These are phyloP conservation scores for Paradoxurus hermaphroditus DNA, from an alignment of 2,113 vertebrate genomes.

Conservation along the genomic window DNA sequence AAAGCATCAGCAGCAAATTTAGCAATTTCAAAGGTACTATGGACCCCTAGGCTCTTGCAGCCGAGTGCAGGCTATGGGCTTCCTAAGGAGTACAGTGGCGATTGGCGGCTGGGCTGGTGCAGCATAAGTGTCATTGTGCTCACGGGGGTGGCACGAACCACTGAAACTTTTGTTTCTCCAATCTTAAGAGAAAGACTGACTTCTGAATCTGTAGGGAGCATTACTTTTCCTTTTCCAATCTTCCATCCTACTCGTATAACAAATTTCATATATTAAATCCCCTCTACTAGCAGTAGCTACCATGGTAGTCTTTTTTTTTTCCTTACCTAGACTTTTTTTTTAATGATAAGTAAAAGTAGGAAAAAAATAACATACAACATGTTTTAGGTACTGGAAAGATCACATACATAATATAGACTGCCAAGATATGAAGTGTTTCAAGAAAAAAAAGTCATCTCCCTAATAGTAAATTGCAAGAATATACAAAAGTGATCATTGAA, in stretches of 20 bases:
- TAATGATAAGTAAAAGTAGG: not conserved
- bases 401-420: not conserved
- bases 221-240: not conserved
- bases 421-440: not conserved
- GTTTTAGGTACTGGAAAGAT: not conserved
- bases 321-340: not conserved
- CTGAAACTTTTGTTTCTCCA: not conserved
- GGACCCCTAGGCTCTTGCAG: not conserved
- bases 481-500: not conserved
- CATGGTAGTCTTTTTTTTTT: not conserved
- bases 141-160: not conserved
- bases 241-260: not conserved
- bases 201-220: not conserved
- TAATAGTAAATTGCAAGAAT: not conserved
- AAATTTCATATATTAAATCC: not conserved
- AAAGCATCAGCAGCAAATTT: not conserved
- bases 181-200: not conserved
- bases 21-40: not conserved
- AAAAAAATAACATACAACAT: not conserved
- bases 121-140: not conserved
- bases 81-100: not conserved
- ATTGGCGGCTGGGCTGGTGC: not conserved
- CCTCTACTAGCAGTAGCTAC: not conserved
- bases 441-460: not conserved
- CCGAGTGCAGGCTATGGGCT: not conserved